phyloP scores from a whole-genome alignment of 1,140 invertebrate species.

The Stegodyphus dumicola region DNA sequence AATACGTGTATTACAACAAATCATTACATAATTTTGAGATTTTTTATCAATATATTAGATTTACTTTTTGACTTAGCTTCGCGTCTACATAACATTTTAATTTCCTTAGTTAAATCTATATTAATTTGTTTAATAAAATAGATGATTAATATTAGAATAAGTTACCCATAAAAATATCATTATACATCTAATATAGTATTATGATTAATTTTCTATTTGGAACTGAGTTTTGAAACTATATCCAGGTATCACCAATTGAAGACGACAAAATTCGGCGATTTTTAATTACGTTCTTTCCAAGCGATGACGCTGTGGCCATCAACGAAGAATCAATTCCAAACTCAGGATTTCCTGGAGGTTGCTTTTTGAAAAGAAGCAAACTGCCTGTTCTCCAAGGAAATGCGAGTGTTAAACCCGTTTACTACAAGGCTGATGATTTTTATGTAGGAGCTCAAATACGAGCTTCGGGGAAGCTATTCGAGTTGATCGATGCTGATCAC shows the following conservation, averaged over 20 bases:
- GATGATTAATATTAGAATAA: too few species aligned
- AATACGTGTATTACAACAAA: too few species aligned
- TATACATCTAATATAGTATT: too few species aligned
- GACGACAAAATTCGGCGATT: conserved; percentile 22
- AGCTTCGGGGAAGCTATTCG: conserved; percentile 30
- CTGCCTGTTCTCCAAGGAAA: neutral
- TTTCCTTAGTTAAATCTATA: too few species aligned
- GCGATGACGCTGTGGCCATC: conserved; percentile 31
- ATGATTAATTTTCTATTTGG: too few species aligned
- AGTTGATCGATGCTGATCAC: conserved; percentile 36
- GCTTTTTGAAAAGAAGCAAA: conserved; percentile 25
- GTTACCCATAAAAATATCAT: too few species aligned
- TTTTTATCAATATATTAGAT: too few species aligned
- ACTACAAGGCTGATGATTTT: conserved; percentile 33
- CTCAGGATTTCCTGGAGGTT: conserved; percentile 35
- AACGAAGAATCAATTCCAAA: conserved; percentile 34
- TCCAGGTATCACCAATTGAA: conserved; percentile 16
- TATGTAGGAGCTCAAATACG: conserved; percentile 32
- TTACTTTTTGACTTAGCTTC: too few species aligned
- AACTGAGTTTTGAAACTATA: neutral
- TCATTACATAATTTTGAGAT: too few species aligned
- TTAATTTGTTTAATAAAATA: too few species aligned
- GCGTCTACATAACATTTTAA: too few species aligned
- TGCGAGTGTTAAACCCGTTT: neutral
- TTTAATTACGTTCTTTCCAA: conserved; percentile 27